Conservation (phyloP, 2,797 vertebrate species). For the Spondyliosoma cantharus region DNA sequence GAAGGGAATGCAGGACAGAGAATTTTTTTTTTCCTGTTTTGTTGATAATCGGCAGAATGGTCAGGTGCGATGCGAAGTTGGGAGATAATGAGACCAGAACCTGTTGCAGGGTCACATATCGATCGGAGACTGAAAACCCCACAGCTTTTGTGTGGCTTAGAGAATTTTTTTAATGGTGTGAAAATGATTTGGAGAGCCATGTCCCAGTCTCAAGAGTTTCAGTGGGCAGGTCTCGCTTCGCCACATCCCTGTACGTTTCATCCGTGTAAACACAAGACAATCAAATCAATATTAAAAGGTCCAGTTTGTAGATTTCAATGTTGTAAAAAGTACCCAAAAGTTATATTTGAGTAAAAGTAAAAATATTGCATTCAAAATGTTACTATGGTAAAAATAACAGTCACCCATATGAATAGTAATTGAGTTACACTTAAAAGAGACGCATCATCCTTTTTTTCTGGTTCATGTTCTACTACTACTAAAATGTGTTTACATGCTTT, state of each 20-base stretch:
- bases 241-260: background rate
- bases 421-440: no score
- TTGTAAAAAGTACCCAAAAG: no score
- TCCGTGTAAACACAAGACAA: background rate
- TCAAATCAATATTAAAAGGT: background rate
- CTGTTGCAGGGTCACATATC: background rate
- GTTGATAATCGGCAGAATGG: background rate
- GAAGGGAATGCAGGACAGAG: background rate
- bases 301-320: no score
- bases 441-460: no score
- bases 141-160: background rate
- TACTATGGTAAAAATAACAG: no score
- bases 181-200: background rate
- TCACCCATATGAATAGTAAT: no score
- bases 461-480: no score
- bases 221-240: background rate
- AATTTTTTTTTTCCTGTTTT: slow-evolving; percentile 1
- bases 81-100: background rate
- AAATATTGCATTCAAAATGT: no score
- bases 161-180: background rate
- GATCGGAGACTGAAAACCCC: background rate
- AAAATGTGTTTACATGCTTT: no score
- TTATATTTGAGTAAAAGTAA: no score
- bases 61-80: background rate
- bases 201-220: background rate